Evolutionary conservation across 2,797 vertebrate species (phyloP).

Genomic region (Chaetodon trifasciatus): DNA sequence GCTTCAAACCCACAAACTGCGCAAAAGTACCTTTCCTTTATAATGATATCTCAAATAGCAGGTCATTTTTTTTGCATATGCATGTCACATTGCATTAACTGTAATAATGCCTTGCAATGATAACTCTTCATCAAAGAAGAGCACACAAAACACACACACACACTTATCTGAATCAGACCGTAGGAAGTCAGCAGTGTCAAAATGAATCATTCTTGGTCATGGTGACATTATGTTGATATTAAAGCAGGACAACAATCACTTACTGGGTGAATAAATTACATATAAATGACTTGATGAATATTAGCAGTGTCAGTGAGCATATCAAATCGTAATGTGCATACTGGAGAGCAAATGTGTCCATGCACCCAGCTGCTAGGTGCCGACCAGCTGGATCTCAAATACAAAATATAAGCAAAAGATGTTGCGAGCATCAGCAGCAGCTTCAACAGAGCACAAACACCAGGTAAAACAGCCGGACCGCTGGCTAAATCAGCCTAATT

Average conservation of each 20-base stretch:
- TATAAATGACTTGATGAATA: conserved; percentile 56
- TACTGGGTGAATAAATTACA: conserved; percentile 49
- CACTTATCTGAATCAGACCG: conserved; percentile 18
- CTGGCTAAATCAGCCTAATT: conserved; percentile 50
- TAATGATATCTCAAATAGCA: background rate
- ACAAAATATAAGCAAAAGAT: conserved; percentile 66
- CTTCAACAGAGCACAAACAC: conserved; percentile 45
- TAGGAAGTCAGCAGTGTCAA: conserved; percentile 20
- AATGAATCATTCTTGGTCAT: conserved; percentile 21
- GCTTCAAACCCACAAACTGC: conserved; percentile 18
- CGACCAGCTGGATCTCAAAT: conserved; percentile 57
- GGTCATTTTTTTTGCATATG: background rate
- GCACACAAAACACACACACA: background rate
- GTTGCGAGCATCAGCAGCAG: conserved; percentile 50
- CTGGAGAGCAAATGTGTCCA: conserved; percentile 42
- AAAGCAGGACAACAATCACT: conserved; percentile 45
- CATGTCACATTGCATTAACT: conserved; percentile 9
- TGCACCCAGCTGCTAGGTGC: conserved; percentile 61
- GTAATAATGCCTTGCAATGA: background rate
- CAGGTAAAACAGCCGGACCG: conserved; percentile 42
- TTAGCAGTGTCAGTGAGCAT: conserved; percentile 54
- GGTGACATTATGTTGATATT: conserved; percentile 34
- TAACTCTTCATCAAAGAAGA: conserved; percentile 11
- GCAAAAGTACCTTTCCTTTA: conserved; percentile 2
- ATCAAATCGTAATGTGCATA: conserved; percentile 50